Percentiles rank a stretch among this genome's conserved stretches.
Conservation (phyloP, 2,888 invertebrate species). For the Rotaria sp. region DNA sequence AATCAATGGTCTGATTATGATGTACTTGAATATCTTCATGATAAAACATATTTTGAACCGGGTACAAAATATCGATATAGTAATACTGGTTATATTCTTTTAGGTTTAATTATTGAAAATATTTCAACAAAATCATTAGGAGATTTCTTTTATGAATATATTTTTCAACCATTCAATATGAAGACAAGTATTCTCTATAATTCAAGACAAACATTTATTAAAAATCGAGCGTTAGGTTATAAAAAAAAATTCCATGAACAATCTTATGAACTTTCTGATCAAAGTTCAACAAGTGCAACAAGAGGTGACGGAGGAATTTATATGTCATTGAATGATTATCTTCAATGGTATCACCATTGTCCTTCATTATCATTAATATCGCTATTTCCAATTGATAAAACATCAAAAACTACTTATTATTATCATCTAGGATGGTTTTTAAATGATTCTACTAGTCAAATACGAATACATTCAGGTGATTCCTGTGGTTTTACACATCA, state of each 20-base stretch:
- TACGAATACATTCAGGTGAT: background rate
- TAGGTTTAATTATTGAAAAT: conserved; percentile 9
- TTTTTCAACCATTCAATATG: conserved; percentile 8
- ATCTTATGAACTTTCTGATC: background rate
- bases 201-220: background rate
- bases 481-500: conserved; percentile 11
- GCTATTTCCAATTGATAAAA: background rate
- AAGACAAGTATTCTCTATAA: background rate
- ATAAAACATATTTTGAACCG: background rate
- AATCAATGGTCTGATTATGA: background rate
- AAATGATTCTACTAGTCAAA: background rate
- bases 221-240: conserved; percentile 10
- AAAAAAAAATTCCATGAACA: background rate
- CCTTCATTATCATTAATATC: background rate
- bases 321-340: background rate
- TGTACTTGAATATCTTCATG: background rate
- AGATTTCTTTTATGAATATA: background rate
- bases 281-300: background rate
- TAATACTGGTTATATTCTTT: background rate
- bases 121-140: background rate
- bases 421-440: background rate
- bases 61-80: conserved; percentile 1
- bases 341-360: background rate
- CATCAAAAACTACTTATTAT: background rate
- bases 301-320: conserved; percentile 27